A percentile compares a stretch with the other conserved stretches of the same genome.
Conservation (phyloP, 1,140 invertebrate genomes). For the Drosophila subpulchrella region DNA sequence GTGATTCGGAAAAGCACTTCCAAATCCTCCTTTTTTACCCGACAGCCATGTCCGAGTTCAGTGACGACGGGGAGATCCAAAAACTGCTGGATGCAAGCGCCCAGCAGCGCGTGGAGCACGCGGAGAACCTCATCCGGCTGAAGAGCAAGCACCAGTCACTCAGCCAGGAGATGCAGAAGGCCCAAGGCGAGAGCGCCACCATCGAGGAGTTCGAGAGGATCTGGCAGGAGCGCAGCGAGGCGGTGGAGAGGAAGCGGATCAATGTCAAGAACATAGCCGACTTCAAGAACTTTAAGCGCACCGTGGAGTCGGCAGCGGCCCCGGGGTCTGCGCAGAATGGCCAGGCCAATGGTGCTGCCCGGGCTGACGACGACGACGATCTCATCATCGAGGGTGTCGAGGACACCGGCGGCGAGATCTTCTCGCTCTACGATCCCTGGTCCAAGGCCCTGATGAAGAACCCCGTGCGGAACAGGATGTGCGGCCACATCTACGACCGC, state of each 20-base stretch:
- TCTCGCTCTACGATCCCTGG: conserved; percentile 59
- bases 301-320: not conserved
- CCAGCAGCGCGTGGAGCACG: conserved; percentile 5
- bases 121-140: conserved; percentile 22
- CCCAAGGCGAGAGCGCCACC: conserved; percentile 7
- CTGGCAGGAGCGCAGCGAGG: not conserved
- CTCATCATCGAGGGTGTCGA: conserved; percentile 6
- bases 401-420: conserved; percentile 6
- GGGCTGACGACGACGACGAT: conserved; percentile 9
- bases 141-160: conserved; percentile 33
- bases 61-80: conserved; percentile 1
- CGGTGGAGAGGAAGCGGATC: conserved; percentile 5
- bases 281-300: conserved; percentile 34
- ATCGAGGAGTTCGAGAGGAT: conserved; percentile 24
- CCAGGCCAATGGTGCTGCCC: not conserved
- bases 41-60: conserved; percentile 3
- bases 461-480: conserved; percentile 48
- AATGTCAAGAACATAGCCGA: conserved; percentile 29
- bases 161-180: not conserved
- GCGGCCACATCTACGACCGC: conserved; percentile 59
- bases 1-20: no score
- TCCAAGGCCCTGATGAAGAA: conserved; percentile 48
- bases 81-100: conserved; percentile 11
- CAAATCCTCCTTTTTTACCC: no score
- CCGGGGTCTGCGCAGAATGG: not conserved